Base-by-base conservation (phyloP, 2,113 vertebrate genomes). In the Pleuronectes platessa region DNA sequence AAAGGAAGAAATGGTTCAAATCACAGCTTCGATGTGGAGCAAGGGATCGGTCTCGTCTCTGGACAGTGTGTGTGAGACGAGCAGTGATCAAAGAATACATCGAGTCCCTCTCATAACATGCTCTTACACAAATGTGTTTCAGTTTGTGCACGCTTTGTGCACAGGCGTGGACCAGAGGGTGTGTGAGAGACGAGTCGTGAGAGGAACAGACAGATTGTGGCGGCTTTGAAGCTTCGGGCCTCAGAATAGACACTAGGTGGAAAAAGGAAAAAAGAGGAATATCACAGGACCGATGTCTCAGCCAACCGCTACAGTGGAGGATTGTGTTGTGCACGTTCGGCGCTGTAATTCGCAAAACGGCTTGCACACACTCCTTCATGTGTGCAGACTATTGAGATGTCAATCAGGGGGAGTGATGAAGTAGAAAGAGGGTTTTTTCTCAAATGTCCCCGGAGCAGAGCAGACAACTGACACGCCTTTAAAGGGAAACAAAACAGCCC, bases 121-220 rank as follows among this genome's bases (percentile, higher is more conserved):
- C 70, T 76, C 80, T 56, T 66, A 73, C 65, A 70, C 42, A 81
- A 87, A 88, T 88, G 81, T 90, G 92, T 85, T 89, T 90, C 5
- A 84, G 90, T 75, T 90, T 91, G 88, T 91, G 78, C 84, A 81
- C 79, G 88, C 85, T 89, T 79, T 84, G 87, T 70, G 79, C 79
- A 49, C 65, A 51, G 76, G 76, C 80, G 21, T 70, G 62, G 61
- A 80, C 70, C 73, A 2, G 20, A 49, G 62, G 20, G 64, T 82
- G 84, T 89, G 84, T 86, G 78, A 82, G 87, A 85, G 90, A 90
- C 79, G 85, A 86, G 85, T 89, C 84, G 78, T 82, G 85, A 86
- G 85, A 90, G 91, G 90, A 85, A 82, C 81, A 89, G 90, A 89
- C 83, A 88, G 76, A 90, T 85, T 84, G 92, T 79, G 92, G 92